These are phyloP conservation scores for Anguilla marmorata DNA, from an alignment of 2,797 vertebrate genomes.

Conservation along the genomic window DNA sequence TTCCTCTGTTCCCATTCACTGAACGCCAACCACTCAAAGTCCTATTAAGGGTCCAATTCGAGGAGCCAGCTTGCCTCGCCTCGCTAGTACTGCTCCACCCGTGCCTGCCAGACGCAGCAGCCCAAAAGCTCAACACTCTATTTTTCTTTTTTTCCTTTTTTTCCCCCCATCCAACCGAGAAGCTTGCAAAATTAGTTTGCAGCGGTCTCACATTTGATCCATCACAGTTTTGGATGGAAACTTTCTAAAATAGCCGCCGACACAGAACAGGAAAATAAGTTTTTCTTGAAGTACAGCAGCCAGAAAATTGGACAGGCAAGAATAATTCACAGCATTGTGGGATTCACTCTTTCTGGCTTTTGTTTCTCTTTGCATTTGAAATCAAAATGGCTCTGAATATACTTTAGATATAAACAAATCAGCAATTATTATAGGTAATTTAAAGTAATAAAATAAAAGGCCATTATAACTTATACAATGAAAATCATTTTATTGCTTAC, in stretches of 20 bases:
- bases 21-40: constrained; percentile 15
- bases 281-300: constrained; percentile 3
- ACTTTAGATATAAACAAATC: not conserved
- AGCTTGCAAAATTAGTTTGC: constrained; percentile 13
- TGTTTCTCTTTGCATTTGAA: not conserved
- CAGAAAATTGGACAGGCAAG: not conserved
- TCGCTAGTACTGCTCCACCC: not conserved
- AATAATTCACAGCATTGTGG: constrained; percentile 9
- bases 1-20: not conserved
- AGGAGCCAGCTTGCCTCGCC: not conserved
- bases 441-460: not conserved
- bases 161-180: constrained; percentile 6
- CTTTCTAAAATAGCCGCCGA: not conserved
- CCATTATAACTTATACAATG: not conserved
- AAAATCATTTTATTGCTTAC: not conserved
- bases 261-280: not conserved
- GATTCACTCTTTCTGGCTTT: not conserved
- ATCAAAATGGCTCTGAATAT: not conserved
- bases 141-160: not conserved
- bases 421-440: not conserved
- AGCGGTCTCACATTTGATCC: constrained; percentile 11
- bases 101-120: not conserved
- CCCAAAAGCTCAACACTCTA: not conserved
- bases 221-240: constrained; percentile 18
- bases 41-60: constrained; percentile 7